Percentiles rank a stretch among this genome's conserved stretches.
Evolutionary conservation across 2,888 invertebrate species (phyloP).

Genomic region (Caradrina kadenii): DNA sequence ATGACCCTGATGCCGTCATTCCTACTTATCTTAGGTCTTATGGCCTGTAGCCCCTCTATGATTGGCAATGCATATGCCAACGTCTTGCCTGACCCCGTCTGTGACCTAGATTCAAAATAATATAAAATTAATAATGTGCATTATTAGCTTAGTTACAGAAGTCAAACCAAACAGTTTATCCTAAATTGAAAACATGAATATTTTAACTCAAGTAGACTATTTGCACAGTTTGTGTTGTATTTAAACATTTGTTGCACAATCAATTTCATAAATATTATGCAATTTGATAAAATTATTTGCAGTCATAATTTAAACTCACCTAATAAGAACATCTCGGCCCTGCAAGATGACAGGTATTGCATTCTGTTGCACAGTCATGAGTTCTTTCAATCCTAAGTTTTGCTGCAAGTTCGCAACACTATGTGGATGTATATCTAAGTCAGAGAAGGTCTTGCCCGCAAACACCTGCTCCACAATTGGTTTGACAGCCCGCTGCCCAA

Average conservation of each 20-base stretch:
- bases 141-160: constrained; percentile 3
- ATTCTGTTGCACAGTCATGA: constrained; percentile 97
- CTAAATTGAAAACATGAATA: too few relatives aligned
- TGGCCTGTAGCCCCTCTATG: constrained; percentile 94
- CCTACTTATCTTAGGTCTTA: constrained; percentile 93
- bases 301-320: constrained; percentile 70
- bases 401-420: constrained; percentile 95
- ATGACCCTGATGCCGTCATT: constrained; percentile 95
- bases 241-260: neutral
- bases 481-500: constrained; percentile 92
- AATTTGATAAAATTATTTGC: neutral
- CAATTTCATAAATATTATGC: constrained; percentile 1
- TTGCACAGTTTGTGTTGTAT: too few relatives aligned
- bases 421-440: constrained; percentile 94
- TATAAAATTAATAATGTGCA: neutral
- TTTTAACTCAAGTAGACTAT: neutral
- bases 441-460: constrained; percentile 92
- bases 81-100: constrained; percentile 99
- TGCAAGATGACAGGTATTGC: constrained; percentile 95
- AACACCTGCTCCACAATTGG: constrained; percentile 93
- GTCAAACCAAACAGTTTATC: too few relatives aligned
- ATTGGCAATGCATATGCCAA: constrained; percentile 97
- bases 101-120: constrained; percentile 90
- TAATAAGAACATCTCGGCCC: constrained; percentile 95
- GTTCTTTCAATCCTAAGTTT: constrained; percentile 92